Evolutionary conservation across 2,797 vertebrate genomes (phyloP), one percentile per base, ranked within the genome.

Genomic region (Pangasius sanitwongsei): DNA sequence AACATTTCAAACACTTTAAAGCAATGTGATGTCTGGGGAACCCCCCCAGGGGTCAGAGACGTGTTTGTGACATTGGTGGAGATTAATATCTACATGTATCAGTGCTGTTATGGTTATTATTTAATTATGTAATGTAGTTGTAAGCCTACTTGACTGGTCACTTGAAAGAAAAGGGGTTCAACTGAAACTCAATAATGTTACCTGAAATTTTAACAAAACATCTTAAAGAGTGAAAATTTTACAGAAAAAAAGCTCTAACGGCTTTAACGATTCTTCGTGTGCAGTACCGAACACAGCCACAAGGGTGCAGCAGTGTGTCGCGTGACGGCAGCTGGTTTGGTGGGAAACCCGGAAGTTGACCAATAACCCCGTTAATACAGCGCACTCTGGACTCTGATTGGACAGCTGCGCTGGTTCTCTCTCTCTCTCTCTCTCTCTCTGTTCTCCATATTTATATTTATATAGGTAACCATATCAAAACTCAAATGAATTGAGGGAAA

Each of bases 371-470:
- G 3, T 50, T 67, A 31, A 50, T 50, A 31, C 18, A 85, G 83
- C 63, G 63, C 63, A 85, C 75, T n/a, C 59, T 13, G 74, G 61
- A 34, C 31, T 87, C 74, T 80, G 86, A 87, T 87, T 37, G 85
- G 85, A 63, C 72, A 63, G 41, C 9, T n/a, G 86, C 1, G 12
- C 41, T 44, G 20, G 6, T 18, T n/a, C 20, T 48, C 81, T 65
- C 59, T 65, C 37, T 44, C 37, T 44, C 37, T 41, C 78, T 59
- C 50, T 57, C 78, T 82, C 80, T 81, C 53, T 78, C 48, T 55
- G n/a, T 74, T 28, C 74, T 77, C 23, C 1, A 28, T 72, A 41
- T 23, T 13, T 75, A 23, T 31, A 53, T 78, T 77, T 16, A 8
- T 78, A 78, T 78, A 2, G 13, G 6, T 48, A 18, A 34, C 7